Conservation (phyloP, 2,888 invertebrate genomes). For the Zygaena filipendulae region DNA sequence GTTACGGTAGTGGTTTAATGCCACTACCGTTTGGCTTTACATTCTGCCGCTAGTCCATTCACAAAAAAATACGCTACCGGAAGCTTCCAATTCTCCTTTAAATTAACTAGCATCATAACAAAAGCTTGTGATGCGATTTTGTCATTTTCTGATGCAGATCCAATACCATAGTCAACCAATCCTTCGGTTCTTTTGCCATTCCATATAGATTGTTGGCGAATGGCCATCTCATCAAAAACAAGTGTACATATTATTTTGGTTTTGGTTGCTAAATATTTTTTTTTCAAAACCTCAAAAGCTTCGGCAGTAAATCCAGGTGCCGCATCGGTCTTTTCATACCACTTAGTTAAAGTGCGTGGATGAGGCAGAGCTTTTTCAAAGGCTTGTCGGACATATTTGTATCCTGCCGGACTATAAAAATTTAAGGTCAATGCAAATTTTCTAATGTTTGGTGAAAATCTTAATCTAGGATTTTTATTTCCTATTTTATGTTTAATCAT, state of each 20-base stretch:
- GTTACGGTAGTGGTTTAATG: no score
- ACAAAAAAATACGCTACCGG: slow-evolving; percentile 14
- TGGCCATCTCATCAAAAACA: slow-evolving; percentile 17
- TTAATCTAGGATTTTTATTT: slow-evolving; percentile 9
- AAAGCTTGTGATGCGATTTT: slow-evolving; percentile 15
- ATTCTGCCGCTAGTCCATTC: slow-evolving; percentile 14
- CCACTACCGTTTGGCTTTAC: slow-evolving; percentile 12
- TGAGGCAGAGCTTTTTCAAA: slow-evolving; percentile 17
- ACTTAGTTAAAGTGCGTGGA: slow-evolving; percentile 15
- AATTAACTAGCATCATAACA: slow-evolving; percentile 11
- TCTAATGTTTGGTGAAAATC: slow-evolving; percentile 14
- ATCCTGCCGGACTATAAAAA: slow-evolving; percentile 15
- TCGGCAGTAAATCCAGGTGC: slow-evolving; percentile 17
- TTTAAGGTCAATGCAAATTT: slow-evolving; percentile 18
- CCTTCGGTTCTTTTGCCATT: slow-evolving; percentile 14
- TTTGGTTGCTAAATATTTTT: no score
- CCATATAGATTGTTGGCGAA: slow-evolving; percentile 13
- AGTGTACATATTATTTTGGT: no score
- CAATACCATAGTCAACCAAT: slow-evolving; percentile 13
- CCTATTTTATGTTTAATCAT: slow-evolving; percentile 3
- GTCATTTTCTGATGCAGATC: neutral
- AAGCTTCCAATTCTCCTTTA: slow-evolving; percentile 18
- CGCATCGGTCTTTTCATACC: slow-evolving; percentile 12
- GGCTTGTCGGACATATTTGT: slow-evolving; percentile 11
- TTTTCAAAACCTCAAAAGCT: slow-evolving; percentile 15